Evolutionary conservation across 2,888 invertebrate species (phyloP), one percentile per base, ranked within the genome.

Genomic region (Oxytorus armatus): DNA sequence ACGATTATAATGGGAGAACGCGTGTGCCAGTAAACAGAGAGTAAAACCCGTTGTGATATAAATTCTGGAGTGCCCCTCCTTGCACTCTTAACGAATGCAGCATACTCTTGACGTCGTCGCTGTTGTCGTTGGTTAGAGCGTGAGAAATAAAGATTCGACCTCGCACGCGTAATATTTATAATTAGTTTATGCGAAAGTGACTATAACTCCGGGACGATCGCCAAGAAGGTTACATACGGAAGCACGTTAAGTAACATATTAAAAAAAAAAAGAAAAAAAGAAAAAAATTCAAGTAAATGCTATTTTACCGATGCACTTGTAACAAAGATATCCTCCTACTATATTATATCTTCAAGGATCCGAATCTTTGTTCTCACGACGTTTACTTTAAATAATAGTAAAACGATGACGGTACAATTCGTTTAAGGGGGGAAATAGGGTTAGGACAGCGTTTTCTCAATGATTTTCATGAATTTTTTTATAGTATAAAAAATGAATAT

Each of bases 101-200:
- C 21, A 36, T 29, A 16, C 51, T 59, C 55, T 36, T 8, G 51
- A 25, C 53, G 39, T 49, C 57, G 61, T 63, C 44, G 66, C 55
- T 23, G 36, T 51, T 16, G 68, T 21, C 11, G 72, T 23, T 42
- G 51, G 16, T 42, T 44, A 44, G 69, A 80, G 81, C 81, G 81
- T 81, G 79, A 77, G 77, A 82, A 82, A 77, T 63, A 77, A 65
- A 59, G 10, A 61, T 70, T 66, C 66, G 65, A 69, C 79, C 79
- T 82, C 79, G 82, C 69, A 77, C 77, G 79, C 61, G 76, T 72
- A 79, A 70, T 69, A 77, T 63, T 77, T 77, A 76, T 82, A 82
- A 82, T 82, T 79, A 79, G 77, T 72, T 77, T 77, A 77, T 77
- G 82, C 79, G 76, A 77, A 77, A 76, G 76, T 53, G 69, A 66